A percentile compares a stretch with the other conserved stretches of the same genome.
These are phyloP conservation scores for Oreochromis grahami DNA, from an alignment of 2,797 vertebrate species.

Conservation along the genomic window DNA sequence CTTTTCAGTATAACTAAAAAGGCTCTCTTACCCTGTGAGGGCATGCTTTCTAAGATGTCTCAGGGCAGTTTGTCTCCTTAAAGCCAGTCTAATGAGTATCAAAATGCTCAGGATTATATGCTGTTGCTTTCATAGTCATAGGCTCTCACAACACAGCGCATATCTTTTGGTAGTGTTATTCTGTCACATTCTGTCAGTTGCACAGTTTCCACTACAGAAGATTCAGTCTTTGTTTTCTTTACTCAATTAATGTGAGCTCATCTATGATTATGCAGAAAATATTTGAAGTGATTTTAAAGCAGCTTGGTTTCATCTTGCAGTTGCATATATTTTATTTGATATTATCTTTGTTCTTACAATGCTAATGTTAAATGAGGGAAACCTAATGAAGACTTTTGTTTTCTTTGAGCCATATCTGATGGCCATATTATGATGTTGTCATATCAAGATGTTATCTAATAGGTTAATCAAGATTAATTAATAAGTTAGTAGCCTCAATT, in stretches of 20 bases:
- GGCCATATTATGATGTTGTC: not conserved
- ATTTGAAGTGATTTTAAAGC: not conserved
- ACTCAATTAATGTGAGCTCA: not conserved
- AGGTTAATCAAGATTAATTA: not conserved
- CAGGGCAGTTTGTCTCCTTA: not conserved
- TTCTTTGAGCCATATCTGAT: not conserved
- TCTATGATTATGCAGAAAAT: not conserved
- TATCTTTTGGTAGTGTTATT: not conserved
- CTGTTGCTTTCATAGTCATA: not conserved
- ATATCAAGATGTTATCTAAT: not conserved
- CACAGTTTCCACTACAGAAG: not conserved
- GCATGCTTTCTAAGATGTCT: not conserved
- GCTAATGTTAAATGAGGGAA: not conserved
- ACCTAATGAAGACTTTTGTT: not conserved
- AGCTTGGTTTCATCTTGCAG: not conserved
- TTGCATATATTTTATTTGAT: not conserved
- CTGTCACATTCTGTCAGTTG: too few species aligned
- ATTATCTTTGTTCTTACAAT: not conserved
- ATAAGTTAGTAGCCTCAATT: accelerated
- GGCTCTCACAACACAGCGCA: not conserved
- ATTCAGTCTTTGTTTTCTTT: not conserved
- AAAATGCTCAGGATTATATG: not conserved
- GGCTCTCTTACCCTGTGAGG: not conserved
- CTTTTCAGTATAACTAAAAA: not conserved
- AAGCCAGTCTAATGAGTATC: not conserved